Evolutionary conservation across 2,888 invertebrate genomes (phyloP).

Genomic region (Harpagoxenus sublaevis): DNA sequence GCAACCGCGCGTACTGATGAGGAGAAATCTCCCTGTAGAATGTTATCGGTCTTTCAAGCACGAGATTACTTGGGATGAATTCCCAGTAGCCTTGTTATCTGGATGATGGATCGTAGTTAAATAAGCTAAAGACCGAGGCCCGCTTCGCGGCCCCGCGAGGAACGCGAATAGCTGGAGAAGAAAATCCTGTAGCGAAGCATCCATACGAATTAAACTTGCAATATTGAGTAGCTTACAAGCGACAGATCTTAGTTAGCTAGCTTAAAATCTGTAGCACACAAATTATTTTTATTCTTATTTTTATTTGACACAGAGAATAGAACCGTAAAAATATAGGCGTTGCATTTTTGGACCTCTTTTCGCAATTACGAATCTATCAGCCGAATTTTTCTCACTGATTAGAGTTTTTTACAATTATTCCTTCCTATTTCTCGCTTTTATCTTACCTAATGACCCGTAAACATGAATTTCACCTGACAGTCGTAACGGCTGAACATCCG

Average conservation of each 20-base stretch:
- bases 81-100: constrained; percentile 46
- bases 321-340: neutral
- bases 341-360: neutral
- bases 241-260: neutral
- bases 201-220: neutral
- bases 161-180: neutral
- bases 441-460: constrained; percentile 27
- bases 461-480: constrained; percentile 39
- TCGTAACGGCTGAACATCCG: constrained; percentile 7
- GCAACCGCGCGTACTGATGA: constrained; percentile 46
- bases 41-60: constrained; percentile 36
- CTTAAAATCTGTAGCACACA: neutral
- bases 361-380: neutral
- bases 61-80: constrained; percentile 36
- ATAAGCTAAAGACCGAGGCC: neutral
- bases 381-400: neutral
- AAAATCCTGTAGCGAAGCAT: neutral
- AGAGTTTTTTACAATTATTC: neutral
- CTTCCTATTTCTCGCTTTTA: neutral
- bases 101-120: constrained; percentile 45
- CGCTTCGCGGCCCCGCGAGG: neutral
- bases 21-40: constrained; percentile 38
- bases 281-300: constrained; percentile 2
- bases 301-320: neutral
- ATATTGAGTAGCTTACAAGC: neutral